Conservation (phyloP, 2,113 vertebrate species). For the Picathartes gymnocephalus region DNA sequence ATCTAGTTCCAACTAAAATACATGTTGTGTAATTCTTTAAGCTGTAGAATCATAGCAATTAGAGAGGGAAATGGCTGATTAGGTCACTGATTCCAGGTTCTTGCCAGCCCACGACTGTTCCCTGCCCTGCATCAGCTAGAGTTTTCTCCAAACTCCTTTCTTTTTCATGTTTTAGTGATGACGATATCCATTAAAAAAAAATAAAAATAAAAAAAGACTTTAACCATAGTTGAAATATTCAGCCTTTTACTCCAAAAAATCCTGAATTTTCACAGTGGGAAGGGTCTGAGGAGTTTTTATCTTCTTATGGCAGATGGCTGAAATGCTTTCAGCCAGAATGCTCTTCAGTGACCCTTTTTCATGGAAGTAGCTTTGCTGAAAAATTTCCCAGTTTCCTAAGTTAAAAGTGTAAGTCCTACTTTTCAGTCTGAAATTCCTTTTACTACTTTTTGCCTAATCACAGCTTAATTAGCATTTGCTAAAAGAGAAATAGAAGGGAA, state of each 20-base stretch:
- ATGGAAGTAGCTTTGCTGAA: neutral
- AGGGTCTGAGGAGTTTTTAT: neutral
- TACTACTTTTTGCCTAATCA: neutral
- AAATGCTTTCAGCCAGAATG: neutral
- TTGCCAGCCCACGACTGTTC: neutral
- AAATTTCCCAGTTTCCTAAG: neutral
- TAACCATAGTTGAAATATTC: neutral
- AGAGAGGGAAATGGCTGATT: conserved; percentile 34
- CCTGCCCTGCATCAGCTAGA: neutral
- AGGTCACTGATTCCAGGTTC: conserved; percentile 18
- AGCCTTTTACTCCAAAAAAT: neutral
- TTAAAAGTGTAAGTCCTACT: neutral
- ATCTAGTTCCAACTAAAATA: conserved; percentile 60
- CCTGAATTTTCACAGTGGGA: neutral
- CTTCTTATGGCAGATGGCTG: neutral
- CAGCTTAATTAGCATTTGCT: neutral
- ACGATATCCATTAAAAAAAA: neutral
- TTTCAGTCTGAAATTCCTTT: neutral
- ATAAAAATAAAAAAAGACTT: neutral
- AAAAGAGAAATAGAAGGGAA: neutral
- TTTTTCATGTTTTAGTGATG: neutral
- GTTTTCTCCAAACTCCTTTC: neutral
- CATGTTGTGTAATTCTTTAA: conserved; percentile 6
- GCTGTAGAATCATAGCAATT: conserved; percentile 41
- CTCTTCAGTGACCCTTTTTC: neutral